These are phyloP conservation scores for Maniola jurtina DNA, from an alignment of 1,140 invertebrate genomes.

Conservation along the genomic window DNA sequence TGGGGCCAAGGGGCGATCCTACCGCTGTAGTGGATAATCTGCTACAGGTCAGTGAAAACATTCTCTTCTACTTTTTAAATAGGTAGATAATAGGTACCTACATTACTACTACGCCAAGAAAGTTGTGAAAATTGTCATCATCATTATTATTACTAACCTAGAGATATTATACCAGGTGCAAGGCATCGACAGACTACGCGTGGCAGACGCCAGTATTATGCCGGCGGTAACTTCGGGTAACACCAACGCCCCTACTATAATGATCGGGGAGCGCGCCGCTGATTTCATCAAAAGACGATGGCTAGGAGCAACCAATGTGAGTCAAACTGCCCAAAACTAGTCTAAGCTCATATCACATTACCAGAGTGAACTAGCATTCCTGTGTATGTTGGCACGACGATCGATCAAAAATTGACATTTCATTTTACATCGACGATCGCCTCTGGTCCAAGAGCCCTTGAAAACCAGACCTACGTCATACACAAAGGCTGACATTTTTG, in stretches of 20 bases:
- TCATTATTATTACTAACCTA: neutral
- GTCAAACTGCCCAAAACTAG: neutral
- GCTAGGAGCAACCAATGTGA: constrained; percentile 56
- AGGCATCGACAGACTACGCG: constrained; percentile 84
- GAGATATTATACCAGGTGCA: constrained; percentile 75
- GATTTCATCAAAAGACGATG: constrained; percentile 88
- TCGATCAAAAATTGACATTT: no score
- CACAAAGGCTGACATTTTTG: no score
- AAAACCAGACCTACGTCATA: neutral
- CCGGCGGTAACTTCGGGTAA: constrained; percentile 87
- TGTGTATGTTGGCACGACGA: no score
- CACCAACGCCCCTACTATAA: constrained; percentile 89
- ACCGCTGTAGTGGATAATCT: constrained; percentile 86
- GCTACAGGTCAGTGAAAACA: constrained; percentile 68
- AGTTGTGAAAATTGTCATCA: neutral
- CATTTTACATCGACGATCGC: neutral
- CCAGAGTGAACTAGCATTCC: no score
- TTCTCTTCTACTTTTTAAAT: neutral
- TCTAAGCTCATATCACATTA: neutral
- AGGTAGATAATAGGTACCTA: neutral
- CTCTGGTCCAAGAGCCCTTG: neutral
- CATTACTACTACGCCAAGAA: neutral
- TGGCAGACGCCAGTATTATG: constrained; percentile 91
- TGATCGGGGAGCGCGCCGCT: constrained; percentile 90
- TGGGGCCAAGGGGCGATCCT: constrained; percentile 85